Evolutionary conservation across 2,888 invertebrate genomes (phyloP).

Genomic region (Ephialtes manifestator): DNA sequence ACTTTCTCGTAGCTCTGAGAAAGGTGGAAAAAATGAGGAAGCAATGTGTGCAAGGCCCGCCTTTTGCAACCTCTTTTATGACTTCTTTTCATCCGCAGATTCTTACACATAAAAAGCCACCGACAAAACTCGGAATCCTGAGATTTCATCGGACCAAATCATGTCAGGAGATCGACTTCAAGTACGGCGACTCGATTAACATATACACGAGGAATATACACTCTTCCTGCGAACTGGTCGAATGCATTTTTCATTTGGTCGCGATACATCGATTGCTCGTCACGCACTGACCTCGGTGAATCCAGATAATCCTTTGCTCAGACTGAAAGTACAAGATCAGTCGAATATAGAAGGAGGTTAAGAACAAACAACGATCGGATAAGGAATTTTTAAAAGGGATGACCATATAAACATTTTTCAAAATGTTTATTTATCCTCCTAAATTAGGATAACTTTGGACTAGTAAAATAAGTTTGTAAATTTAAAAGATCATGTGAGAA

Average conservation of each 20-base stretch:
- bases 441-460: no score
- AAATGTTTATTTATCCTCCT: not conserved
- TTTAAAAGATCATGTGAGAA: no score
- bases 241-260: constrained; percentile 10
- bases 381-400: not conserved
- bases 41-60: no score
- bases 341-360: not conserved
- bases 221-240: not conserved
- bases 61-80: no score
- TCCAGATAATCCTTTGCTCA: not conserved
- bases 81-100: no score
- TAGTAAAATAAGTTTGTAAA: no score
- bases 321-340: not conserved
- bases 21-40: no score
- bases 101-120: not conserved
- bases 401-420: not conserved
- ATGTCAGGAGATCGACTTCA: constrained; percentile 25
- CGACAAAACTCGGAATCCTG: not conserved
- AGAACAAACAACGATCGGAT: not conserved
- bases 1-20: no score
- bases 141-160: constrained; percentile 10
- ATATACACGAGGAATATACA: constrained; percentile 1
- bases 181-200: constrained; percentile 56
- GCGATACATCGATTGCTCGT: constrained; percentile 1
- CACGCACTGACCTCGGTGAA: constrained; percentile 17